phyloP scores from a whole-genome alignment of 1,140 invertebrate species.

The Drosophila sucinea region DNA sequence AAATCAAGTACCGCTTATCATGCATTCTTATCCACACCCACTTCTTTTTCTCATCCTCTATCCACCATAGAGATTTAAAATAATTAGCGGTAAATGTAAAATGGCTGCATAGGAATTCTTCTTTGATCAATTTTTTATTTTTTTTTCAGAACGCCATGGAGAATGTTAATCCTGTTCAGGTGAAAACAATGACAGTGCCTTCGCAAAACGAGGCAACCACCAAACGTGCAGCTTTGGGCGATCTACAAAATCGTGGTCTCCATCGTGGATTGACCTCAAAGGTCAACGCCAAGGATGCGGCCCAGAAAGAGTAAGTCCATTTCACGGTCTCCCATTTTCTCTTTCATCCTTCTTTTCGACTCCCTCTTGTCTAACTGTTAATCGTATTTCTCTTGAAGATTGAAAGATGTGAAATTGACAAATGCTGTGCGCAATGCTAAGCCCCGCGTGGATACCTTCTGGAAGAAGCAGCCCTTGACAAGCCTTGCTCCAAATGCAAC shows the following conservation, averaged over 20 bases:
- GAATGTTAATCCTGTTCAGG: constrained; percentile 63
- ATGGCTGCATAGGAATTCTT: constrained; percentile 51
- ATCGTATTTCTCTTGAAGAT: constrained; percentile 25
- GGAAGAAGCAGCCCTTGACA: constrained; percentile 71
- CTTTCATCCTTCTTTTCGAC: background rate
- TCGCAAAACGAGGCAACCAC: constrained; percentile 60
- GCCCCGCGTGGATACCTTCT: constrained; percentile 76
- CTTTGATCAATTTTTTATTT: background rate
- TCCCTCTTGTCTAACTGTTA: background rate
- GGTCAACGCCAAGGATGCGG: constrained; percentile 64
- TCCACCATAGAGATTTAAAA: constrained; percentile 5
- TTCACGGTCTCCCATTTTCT: background rate
- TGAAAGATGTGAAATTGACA: constrained; percentile 70
- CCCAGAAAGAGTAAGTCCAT: constrained; percentile 72
- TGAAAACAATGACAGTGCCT: constrained; percentile 73
- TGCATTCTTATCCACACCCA: background rate
- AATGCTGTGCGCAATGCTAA: constrained; percentile 63
- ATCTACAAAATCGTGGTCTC: constrained; percentile 76
- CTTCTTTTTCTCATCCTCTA: background rate
- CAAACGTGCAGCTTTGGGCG: constrained; percentile 76
- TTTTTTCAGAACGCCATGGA: constrained; percentile 66
- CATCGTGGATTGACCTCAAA: constrained; percentile 52
- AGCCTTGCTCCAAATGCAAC: constrained; percentile 30
- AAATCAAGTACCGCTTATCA: constrained; percentile 48
- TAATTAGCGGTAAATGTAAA: constrained; percentile 42